Base-by-base conservation (phyloP, 2,888 invertebrate genomes). In the Nymphalis c-album region DNA sequence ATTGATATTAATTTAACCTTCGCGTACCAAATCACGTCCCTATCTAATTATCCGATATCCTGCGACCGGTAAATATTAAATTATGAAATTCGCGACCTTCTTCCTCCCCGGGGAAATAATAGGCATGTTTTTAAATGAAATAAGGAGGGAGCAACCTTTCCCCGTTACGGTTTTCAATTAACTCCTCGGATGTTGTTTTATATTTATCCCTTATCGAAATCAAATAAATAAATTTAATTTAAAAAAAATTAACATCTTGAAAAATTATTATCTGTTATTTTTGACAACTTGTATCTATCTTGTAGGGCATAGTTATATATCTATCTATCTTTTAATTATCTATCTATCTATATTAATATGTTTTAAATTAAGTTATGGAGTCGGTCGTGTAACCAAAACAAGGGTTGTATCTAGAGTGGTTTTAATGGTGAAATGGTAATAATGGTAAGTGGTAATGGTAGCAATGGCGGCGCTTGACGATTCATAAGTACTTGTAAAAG, bases 1-100 rank as follows among this genome's bases (percentile, higher is more conserved):
- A 91, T 91, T 90, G 92, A 91, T 91, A 92, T 91, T 91, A 91
- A 92, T 91, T 89, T 85, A 75, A 80, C 84, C 83, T 84, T 85
- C 85, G 87, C 84, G 87, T 85, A 89, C 87, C 80, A 88, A 91
- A 92, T 92, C 91, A 91, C 88, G 88, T 85, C 83, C 83, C 84
- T 80, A 91, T 90, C 90, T 91, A 91, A 92, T 92, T 92, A 91
- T 87, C 86, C 84, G 82, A 88, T 89, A 86, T 85, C 64, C 84
- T 83, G 82, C 80, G 83, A 85, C 86, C 86, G 84, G 84, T 84
- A 85, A 84, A 90, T 91, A 91, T 88, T 89, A 90, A 90, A 87
- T 91, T 91, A 89, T 86, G 84, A 88, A 88, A 85, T 81, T 85
- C 80, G 88, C 88, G 90, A 90, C 89, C 85, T 85, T 80, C 77